Conservation (phyloP, 2,888 invertebrate genomes). For the Polietes domitor region DNA sequence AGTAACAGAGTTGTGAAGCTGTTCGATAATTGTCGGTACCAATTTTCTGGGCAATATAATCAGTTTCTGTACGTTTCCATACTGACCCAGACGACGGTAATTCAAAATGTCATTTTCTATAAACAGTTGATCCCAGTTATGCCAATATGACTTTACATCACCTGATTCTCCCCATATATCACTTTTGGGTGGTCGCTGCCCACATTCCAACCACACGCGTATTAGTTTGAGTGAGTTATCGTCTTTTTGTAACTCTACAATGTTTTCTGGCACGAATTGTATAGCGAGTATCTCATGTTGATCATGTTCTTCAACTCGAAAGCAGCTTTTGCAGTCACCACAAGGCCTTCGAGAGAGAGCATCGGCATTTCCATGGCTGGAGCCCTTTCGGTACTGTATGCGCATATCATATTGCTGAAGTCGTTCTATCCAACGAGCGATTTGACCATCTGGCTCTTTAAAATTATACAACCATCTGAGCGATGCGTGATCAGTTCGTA, state of each 20-base stretch:
- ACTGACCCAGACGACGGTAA: not conserved
- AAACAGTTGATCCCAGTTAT: not conserved
- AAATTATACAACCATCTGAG: conserved; percentile 74
- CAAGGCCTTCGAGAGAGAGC: conserved; percentile 1
- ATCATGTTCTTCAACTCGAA: not conserved
- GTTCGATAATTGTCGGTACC: not conserved
- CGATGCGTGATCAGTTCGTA: conserved; percentile 74
- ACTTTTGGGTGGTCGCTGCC: not conserved
- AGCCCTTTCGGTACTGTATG: conserved; percentile 33
- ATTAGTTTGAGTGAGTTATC: not conserved
- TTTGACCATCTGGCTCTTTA: conserved; percentile 74
- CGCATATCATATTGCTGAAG: conserved; percentile 60
- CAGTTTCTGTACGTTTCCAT: not conserved
- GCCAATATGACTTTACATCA: not conserved
- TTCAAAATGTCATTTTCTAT: not conserved
- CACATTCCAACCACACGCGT: not conserved
- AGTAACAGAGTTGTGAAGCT: not conserved
- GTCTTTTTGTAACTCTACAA: not conserved
- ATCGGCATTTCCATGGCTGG: conserved; percentile 23
- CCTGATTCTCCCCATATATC: not conserved
- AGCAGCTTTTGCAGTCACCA: not conserved
- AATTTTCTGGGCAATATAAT: not conserved
- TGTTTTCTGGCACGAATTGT: not conserved
- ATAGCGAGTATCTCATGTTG: not conserved
- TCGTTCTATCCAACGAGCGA: conserved; percentile 70